phyloP scores from a whole-genome alignment of 2,113 vertebrate species.

The Oreocharis arfaki region DNA sequence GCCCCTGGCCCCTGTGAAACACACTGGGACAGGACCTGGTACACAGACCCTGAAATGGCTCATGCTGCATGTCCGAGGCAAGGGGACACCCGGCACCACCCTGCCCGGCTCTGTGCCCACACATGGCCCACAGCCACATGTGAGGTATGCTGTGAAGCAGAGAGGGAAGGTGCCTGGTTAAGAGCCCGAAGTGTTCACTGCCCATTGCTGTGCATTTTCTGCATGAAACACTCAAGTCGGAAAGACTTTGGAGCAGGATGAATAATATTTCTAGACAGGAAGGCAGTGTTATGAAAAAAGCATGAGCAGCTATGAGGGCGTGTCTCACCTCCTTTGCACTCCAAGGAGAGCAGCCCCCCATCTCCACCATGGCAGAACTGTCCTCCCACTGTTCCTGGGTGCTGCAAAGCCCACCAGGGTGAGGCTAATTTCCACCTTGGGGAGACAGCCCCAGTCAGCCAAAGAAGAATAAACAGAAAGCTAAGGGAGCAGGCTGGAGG shows the following conservation, averaged over 20 bases:
- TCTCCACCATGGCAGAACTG: fast-evolving
- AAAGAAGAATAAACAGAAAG: background rate
- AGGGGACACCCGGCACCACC: background rate
- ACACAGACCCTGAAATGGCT: fast-evolving
- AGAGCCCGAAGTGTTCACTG: background rate
- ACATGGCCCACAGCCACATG: fast-evolving
- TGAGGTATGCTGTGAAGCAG: background rate
- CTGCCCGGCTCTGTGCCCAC: background rate
- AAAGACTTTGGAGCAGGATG: background rate
- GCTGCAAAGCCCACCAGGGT: fast-evolving
- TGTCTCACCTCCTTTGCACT: slow-evolving; percentile 2
- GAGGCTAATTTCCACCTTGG: background rate
- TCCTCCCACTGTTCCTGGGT: background rate
- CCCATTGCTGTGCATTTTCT: background rate
- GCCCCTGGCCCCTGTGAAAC: fast-evolving
- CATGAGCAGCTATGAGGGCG: background rate
- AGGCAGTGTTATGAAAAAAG: background rate
- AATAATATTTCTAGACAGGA: background rate
- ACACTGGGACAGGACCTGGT: background rate
- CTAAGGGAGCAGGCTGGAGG: background rate
- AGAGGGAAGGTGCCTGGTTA: background rate
- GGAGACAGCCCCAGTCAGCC: background rate
- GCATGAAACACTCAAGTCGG: background rate
- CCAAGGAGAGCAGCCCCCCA: background rate
- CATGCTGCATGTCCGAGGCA: fast-evolving